phyloP scores from a whole-genome alignment of 92 coral and sea anemone species.

The Pocillopora grandis region DNA sequence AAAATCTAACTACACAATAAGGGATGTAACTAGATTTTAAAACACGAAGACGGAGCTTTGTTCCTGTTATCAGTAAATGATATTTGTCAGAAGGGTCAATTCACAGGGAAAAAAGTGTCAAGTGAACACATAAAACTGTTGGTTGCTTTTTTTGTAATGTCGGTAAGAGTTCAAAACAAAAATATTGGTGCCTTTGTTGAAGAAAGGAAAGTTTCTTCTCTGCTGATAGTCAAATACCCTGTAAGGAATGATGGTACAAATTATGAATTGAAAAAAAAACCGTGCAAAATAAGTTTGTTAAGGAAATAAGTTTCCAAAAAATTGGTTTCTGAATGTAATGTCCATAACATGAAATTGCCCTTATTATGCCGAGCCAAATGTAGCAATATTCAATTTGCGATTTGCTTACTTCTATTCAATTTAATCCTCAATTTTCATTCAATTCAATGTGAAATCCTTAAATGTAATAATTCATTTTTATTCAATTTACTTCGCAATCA shows the following conservation, averaged over 20 bases:
- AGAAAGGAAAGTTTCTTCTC: slow-evolving; percentile 1
- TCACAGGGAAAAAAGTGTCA: slow-evolving; percentile 29
- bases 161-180: slow-evolving; percentile 6
- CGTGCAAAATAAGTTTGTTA: background rate
- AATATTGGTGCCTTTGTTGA: background rate
- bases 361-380: no score
- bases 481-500: no score
- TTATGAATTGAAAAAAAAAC: background rate
- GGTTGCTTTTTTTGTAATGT: slow-evolving; percentile 29
- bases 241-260: background rate
- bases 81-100: background rate
- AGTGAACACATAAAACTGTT: slow-evolving; percentile 9
- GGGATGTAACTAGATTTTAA: slow-evolving; percentile 5
- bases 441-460: no score
- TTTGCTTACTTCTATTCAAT: no score
- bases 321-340: background rate
- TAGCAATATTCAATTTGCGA: no score
- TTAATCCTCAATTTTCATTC: no score
- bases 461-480: no score
- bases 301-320: background rate
- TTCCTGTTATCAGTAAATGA: background rate
- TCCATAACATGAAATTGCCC: background rate
- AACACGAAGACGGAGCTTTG: background rate
- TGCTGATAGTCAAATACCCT: background rate
- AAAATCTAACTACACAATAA: background rate